Base-by-base conservation (phyloP, 1,140 invertebrate species). In the Dufourea novaeangliae region DNA sequence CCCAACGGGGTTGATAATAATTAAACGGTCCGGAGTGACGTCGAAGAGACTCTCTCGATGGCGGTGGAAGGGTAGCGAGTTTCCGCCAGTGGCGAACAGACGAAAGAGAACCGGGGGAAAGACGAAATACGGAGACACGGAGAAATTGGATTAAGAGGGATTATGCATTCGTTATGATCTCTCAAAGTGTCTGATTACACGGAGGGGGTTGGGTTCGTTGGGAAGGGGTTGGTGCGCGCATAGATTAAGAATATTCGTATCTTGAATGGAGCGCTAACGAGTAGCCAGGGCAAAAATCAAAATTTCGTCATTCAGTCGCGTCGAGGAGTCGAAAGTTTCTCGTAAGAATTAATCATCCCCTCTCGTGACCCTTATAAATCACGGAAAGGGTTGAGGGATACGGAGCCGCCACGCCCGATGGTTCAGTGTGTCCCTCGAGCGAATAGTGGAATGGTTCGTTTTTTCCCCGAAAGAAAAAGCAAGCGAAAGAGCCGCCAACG, bases 1-100 rank as follows among this genome's bases (percentile, higher is more conserved):
- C 56, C 67, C 34, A 44, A 37, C n/a, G 37, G 75, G 68, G 61
- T 56, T 66, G 52, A 79, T 73, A 82, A 79, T 79, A 82, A 82
- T 79, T 74, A 67, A 82, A 82, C 73, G 52, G 54, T 39, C 22
- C n/a, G 20, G 37, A 61, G 64, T 41, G 76, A 39, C 54, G 69
- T 67, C 59, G 54, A 54, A 29, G 41, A 66, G 37, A 41, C 41
- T 29, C 32, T n/a, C 34, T 37, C n/a, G 22, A 11, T 27, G 22
- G 32, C 17, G 14, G 25, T 20, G 14, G 34, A 32, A 14, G 11
- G 12, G 8, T n/a, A 17, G 46, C 6, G 2, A 7, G 41, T 22
- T 37, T 6, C 11, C 41, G 32, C 27, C 8, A 12, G n/a, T 22
- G 46, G 29, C 59, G n/a, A 12, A 41, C 27, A 54, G 46, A 67